Conservation (phyloP, 2,113 vertebrate genomes). For the Sander vitreus region DNA sequence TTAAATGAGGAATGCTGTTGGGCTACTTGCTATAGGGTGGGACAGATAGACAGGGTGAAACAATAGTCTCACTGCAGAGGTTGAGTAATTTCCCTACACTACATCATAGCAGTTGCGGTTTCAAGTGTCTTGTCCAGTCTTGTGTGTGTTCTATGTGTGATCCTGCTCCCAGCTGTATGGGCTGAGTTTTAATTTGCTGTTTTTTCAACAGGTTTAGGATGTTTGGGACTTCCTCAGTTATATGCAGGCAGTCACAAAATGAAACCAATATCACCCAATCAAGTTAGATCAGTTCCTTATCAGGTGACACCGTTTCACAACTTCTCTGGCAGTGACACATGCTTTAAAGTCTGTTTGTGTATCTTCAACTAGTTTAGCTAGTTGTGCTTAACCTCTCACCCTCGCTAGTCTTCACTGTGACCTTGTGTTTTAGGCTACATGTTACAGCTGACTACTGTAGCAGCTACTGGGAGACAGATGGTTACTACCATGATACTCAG, state of each 20-base stretch:
- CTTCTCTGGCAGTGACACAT: neutral
- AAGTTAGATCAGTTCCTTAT: neutral
- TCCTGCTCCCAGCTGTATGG: constrained; percentile 17
- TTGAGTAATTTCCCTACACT: neutral
- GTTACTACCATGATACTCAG: accelerated
- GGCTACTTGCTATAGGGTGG: constrained; percentile 39
- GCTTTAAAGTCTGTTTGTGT: neutral
- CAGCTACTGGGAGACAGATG: accelerated
- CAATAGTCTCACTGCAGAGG: neutral
- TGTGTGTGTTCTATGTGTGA: constrained; percentile 40
- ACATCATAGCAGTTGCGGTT: constrained; percentile 24
- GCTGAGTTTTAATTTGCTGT: constrained; percentile 53
- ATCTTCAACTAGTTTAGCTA: neutral
- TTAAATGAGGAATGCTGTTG: constrained; percentile 59
- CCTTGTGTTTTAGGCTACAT: neutral
- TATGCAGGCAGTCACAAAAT: neutral
- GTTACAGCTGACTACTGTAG: constrained; percentile 29
- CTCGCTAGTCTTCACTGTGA: neutral
- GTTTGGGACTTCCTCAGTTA: neutral
- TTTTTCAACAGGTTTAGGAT: neutral
- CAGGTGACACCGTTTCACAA: neutral
- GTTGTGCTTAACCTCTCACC: neutral
- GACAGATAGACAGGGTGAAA: constrained; percentile 23
- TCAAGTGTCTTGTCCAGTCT: constrained; percentile 2
- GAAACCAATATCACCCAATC: neutral